Base-by-base conservation (phyloP, 2,888 invertebrate genomes). In the Scaptomyza polygonia region DNA sequence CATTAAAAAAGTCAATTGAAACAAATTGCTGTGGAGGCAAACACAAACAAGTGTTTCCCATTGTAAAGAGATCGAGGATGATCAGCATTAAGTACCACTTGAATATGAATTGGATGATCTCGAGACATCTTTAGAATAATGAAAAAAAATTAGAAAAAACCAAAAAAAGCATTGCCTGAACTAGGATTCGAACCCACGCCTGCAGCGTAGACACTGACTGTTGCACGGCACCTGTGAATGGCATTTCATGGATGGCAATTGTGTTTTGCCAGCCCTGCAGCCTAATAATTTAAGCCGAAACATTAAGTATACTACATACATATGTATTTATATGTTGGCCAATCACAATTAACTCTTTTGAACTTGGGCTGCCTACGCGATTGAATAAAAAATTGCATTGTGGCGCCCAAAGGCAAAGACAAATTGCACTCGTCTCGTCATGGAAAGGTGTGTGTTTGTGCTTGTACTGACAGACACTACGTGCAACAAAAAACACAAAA, bases 151-250 rank as follows among this genome's bases (percentile, higher is more conserved):
- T 6, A 12, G 4, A 11, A 0, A 1, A 0, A 57, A 4, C 12
- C 21, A 47, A 47, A 72, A 77, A 77, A 67, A 12, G 18, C n/a
- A 7, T 36, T 90, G 90, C 90, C 90, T 89, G 90, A 90, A 90
- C 90, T 90, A 90, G 90, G 90, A 90, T 90, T 91, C 86, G 91
- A 90, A 91, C 90, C 91, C 90, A 90, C 90, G 90, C 91, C 90
- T 89, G 90, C 91, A 89, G 88, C 88, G 91, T 90, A 89, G 90
- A 91, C 90, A 91, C 90, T 76, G 84, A 81, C 79, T 42, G 11
- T n/a, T 18, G 5, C 0, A 0, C 1, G 0, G 2, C 0, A 0
- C 0, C 0, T 45, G 69, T 47, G n/a, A 45, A 67, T 9, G 6
- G 52, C 58, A 66, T 45, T 67, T 53, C 44, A 6, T 36, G 63